Evolutionary conservation across 2,888 invertebrate species (phyloP).

Genomic region (Clivina fossor): DNA sequence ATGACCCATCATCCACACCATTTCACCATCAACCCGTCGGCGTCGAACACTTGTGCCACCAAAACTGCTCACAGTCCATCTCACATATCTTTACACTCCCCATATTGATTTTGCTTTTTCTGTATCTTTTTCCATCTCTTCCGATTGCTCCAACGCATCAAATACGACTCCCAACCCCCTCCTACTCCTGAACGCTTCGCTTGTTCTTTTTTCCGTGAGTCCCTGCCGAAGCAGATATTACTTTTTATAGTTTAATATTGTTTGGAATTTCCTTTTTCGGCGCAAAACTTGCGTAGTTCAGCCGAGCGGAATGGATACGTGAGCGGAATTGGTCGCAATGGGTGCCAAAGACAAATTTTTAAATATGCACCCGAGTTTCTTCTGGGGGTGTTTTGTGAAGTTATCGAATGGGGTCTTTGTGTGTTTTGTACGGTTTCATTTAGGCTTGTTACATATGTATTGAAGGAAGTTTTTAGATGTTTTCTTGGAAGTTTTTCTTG

Average conservation of each 20-base stretch:
- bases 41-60: constrained; percentile 7
- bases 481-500: no score
- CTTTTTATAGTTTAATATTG: constrained; percentile 42
- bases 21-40: no score
- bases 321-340: no score
- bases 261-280: constrained; percentile 34
- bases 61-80: constrained; percentile 15
- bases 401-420: no score
- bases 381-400: no score
- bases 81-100: constrained; percentile 9
- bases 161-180: constrained; percentile 12
- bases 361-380: no score
- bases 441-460: no score
- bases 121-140: constrained; percentile 24
- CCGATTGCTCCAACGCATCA: constrained; percentile 29
- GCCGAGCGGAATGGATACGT: neutral
- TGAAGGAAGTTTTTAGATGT: no score
- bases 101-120: constrained; percentile 35
- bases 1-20: no score
- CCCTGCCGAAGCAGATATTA: constrained; percentile 36
- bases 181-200: neutral
- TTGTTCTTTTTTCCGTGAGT: neutral
- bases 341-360: no score
- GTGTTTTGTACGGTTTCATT: no score
- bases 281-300: constrained; percentile 19